These are phyloP conservation scores for Conopomorpha cramerella DNA, from an alignment of 1,140 invertebrate genomes.

Conservation along the genomic window DNA sequence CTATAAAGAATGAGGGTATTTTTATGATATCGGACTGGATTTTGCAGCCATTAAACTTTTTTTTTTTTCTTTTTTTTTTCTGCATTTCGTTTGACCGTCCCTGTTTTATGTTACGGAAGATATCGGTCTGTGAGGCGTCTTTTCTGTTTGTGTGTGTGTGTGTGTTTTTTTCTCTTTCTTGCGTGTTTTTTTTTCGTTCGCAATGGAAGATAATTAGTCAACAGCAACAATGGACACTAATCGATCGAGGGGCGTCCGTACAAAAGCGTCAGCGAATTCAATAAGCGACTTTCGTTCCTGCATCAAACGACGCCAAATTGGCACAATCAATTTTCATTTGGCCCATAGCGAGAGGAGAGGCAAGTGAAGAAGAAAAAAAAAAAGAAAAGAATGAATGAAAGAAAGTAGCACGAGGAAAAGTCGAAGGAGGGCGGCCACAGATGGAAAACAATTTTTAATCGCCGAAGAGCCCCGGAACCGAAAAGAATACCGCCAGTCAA, in stretches of 20 bases:
- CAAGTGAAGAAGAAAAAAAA: slow-evolving; percentile 14
- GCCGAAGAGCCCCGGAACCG: slow-evolving; percentile 23
- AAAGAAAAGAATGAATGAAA: slow-evolving; percentile 12
- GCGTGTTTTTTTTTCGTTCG: too few relatives aligned
- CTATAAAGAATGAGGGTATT: slow-evolving; percentile 47
- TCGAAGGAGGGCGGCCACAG: too few relatives aligned
- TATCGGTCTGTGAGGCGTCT: slow-evolving; percentile 47
- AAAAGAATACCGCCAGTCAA: slow-evolving; percentile 36
- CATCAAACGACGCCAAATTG: slow-evolving; percentile 33
- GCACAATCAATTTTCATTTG: slow-evolving; percentile 53
- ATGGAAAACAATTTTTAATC: slow-evolving; percentile 44
- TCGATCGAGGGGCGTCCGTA: slow-evolving; percentile 31
- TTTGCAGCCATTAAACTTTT: slow-evolving; percentile 48
- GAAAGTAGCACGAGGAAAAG: too few relatives aligned
- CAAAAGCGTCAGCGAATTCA: slow-evolving; percentile 22
- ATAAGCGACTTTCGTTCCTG: slow-evolving; percentile 32
- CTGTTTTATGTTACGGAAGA: slow-evolving; percentile 54
- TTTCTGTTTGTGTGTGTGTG: too few relatives aligned
- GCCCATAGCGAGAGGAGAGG: too few relatives aligned
- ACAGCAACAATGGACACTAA: slow-evolving; percentile 9
- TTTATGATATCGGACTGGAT: slow-evolving; percentile 42
- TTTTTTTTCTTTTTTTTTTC: too few relatives aligned
- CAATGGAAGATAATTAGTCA: neutral
- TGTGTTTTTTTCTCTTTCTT: too few relatives aligned
- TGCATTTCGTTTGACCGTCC: too few relatives aligned